A percentile compares a stretch with the other conserved stretches of the same genome.
Conservation (phyloP, 1,140 invertebrate species). For the Lucilia sericata region DNA sequence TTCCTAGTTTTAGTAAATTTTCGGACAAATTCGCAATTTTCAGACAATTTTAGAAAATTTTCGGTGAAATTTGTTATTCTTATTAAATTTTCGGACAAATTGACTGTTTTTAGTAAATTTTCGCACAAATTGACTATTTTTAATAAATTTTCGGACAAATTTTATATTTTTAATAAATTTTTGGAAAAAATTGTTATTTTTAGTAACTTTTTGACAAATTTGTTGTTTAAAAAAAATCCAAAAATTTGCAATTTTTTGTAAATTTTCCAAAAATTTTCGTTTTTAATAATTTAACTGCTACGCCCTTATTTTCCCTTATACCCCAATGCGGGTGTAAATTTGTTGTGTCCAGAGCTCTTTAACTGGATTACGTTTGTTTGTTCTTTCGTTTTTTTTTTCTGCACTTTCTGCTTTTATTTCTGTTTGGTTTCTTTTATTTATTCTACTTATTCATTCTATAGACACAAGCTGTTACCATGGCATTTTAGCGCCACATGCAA, state of each 20-base stretch:
- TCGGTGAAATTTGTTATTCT: too few relatives aligned
- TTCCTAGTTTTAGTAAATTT: background rate
- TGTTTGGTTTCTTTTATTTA: background rate
- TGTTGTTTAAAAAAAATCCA: too few relatives aligned
- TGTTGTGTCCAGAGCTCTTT: background rate
- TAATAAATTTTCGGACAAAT: background rate
- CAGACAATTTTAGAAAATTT: background rate
- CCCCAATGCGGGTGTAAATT: background rate
- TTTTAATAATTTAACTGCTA: too few relatives aligned
- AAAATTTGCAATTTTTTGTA: background rate
- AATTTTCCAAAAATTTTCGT: background rate
- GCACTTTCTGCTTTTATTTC: background rate
- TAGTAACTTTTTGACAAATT: too few relatives aligned
- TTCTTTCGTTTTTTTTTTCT: background rate
- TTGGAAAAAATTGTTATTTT: too few relatives aligned
- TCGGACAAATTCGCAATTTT: background rate
- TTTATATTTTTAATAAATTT: too few relatives aligned
- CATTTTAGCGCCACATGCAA: conserved; percentile 18
- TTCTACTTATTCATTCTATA: background rate
- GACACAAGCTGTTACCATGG: conserved; percentile 9
- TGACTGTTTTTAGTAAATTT: background rate
- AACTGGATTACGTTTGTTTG: background rate
- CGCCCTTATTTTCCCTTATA: background rate
- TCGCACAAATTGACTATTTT: background rate
- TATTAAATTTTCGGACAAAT: background rate